A percentile compares a stretch with the other conserved stretches of the same genome.
phyloP scores from a whole-genome alignment of 2,113 vertebrate species.

The Scomber colias region DNA sequence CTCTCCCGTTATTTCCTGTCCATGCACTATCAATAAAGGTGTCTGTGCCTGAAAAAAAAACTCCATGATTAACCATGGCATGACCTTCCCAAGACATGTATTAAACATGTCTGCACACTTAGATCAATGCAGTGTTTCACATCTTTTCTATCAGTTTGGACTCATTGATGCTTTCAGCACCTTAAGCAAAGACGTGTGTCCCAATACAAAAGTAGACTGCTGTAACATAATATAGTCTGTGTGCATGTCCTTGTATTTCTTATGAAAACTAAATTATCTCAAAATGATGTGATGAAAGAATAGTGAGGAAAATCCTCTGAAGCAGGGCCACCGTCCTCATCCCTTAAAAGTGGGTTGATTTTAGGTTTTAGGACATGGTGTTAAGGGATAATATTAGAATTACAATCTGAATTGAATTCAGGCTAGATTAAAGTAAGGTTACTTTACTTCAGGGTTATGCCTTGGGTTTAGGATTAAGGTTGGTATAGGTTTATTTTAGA shows the following conservation, averaged over 20 bases:
- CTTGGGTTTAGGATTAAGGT: constrained; percentile 44
- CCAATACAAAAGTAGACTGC: background rate
- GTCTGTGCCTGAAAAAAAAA: too few species aligned
- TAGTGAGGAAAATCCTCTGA: constrained; percentile 13
- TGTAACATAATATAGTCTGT: background rate
- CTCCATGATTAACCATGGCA: background rate
- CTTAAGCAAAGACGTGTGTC: background rate
- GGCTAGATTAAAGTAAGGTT: constrained; percentile 24
- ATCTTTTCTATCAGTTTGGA: too few species aligned
- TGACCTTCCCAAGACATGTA: background rate
- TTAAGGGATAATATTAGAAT: constrained; percentile 21
- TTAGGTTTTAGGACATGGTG: constrained; percentile 21
- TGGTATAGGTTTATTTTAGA: background rate
- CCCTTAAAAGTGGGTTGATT: constrained; percentile 2
- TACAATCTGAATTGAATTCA: constrained; percentile 25
- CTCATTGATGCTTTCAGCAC: too few species aligned
- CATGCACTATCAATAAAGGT: too few species aligned
- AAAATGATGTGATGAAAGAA: background rate
- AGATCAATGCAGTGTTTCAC: too few species aligned
- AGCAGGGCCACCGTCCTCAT: constrained; percentile 23
- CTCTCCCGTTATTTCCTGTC: too few species aligned
- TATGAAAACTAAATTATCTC: background rate
- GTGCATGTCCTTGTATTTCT: background rate
- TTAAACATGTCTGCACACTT: too few species aligned
- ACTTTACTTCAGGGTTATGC: constrained; percentile 4